Evolutionary conservation across 2,888 invertebrate genomes (phyloP), one percentile per base, ranked within the genome.

Genomic region (Spodoptera exigua): DNA sequence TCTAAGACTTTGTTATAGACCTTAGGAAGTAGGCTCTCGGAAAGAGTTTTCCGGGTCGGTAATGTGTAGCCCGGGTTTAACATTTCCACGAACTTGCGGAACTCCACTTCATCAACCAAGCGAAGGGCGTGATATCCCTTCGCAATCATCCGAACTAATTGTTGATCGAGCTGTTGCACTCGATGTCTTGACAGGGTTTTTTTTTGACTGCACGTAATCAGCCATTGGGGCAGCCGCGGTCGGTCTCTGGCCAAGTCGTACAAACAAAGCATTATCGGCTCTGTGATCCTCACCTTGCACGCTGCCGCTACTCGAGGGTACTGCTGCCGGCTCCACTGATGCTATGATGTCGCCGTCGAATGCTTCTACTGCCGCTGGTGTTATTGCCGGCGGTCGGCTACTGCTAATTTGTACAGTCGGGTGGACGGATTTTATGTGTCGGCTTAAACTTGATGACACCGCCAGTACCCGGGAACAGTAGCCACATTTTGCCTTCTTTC

Each of bases 101-200:
- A 53, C 35, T 68, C 68, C 12, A 46, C 47, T 48, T 68, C 61
- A 1, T 58, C 47, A 3, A 74, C 72, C 36, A 67, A 55, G 12
- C 60, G 36, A 35, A 69, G 43, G 12, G 66, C 49, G 46, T 72
- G 69, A 55, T 72, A 64, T 2, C 54, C 72, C 55, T 72, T 64
- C 1, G 69, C 67, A 17, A 69, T 65, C 68, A 69, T 70, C 41
- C 32, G 45, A n/a, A 68, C 46, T 18, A 59, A 46, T 36, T 58
- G 53, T 36, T 62, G 45, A 41, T 21, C 55, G 36, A 49, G 40
- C 49, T 32, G 36, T 34, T 40, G 32, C 2, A 34, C 16, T 27
- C 44, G 44, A 34, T 34, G 27, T 14, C 44, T 32, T 32, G 44
- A 32, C 14, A 45, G 44, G 13, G 2, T n/a, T 14, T 45, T 45